Evolutionary conservation across 1,140 invertebrate genomes (phyloP).

Genomic region (Zaprionus inermis): DNA sequence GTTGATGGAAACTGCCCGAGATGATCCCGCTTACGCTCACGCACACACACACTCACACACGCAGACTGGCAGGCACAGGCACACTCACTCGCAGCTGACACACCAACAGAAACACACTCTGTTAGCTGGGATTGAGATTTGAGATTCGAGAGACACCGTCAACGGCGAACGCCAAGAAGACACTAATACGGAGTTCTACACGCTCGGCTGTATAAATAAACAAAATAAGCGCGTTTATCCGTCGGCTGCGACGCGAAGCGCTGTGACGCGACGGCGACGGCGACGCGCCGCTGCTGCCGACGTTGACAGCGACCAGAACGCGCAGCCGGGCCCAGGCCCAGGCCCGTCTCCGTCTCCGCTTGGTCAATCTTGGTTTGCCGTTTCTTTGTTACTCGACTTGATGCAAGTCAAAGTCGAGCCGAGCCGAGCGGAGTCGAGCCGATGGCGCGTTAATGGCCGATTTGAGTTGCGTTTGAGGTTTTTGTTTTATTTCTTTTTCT

Average conservation of each 20-base stretch:
- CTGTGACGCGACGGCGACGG: conserved; percentile 8
- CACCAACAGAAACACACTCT: conserved; percentile 36
- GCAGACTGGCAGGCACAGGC: conserved; percentile 5
- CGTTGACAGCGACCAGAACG: conserved; percentile 43
- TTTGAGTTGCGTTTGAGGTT: conserved; percentile 50
- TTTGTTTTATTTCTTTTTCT: conserved; percentile 19
- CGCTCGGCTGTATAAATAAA: conserved; percentile 82
- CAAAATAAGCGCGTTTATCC: conserved; percentile 69
- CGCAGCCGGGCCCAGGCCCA: conserved; percentile 24
- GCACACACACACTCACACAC: conserved; percentile 17
- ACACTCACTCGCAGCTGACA: conserved; percentile 20
- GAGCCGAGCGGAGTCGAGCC: conserved; percentile 1
- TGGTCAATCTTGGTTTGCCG: conserved; percentile 38
- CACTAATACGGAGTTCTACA: conserved; percentile 82
- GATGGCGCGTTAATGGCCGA: conserved; percentile 64
- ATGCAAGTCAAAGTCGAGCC: conserved; percentile 61
- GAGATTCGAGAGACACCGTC: conserved; percentile 48
- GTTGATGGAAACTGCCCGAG: neutral
- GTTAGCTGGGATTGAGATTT: conserved; percentile 31
- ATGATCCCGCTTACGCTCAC: conserved; percentile 24
- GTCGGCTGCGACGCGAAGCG: conserved; percentile 48
- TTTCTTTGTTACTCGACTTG: conserved; percentile 51
- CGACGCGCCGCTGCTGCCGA: neutral
- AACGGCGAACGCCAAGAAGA: conserved; percentile 80
- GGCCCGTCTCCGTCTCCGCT: conserved; percentile 28